Base-by-base conservation (phyloP, 2,888 invertebrate genomes). In the Periphyllus acericola region DNA sequence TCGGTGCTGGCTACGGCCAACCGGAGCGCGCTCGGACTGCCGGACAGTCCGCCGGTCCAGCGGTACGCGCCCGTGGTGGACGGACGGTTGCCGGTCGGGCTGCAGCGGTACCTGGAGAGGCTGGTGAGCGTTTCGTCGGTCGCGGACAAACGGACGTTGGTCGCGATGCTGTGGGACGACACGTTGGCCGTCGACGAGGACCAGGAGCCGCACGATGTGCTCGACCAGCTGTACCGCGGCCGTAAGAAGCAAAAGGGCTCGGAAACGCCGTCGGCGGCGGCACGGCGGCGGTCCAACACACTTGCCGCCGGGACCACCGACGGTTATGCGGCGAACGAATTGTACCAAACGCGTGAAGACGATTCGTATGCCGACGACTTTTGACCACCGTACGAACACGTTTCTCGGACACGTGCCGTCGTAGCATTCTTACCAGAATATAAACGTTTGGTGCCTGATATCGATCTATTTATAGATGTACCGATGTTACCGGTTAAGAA, bases 121-220 rank as follows among this genome's bases (percentile, higher is more conserved):
- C 19, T 85, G 68, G 32, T 85, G 66, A 19, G 40, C 60, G 83
- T 83, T 3, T 78, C 84, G 17, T 52, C 78, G 21, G 68, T 4
- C 0, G n/a, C 14, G 19, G 84, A 85, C 11, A n/a, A 21, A 34
- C 29, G 68, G 17, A 52, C 46, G 9, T 25, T 85, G n/a, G 52
- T 52, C 2, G 11, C 40, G 34, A 78, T 68, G 46, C 6, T 85
- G 19, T 21, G 78, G 34, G 84, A 76, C 25, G 76, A 40, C 25
- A 9, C 52, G n/a, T 2, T 83, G 9, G 19, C 11, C 4, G 14
- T 83, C 34, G 72, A 36, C 72, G 72, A 83, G 14, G 74, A 75
- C 40, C 25, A 36, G 1, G 72, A 72, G 0, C 55, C 36, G 34
- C 72, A 83, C 19, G 8, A 25, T 4, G 36, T 74, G 9, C 60